These are phyloP conservation scores for Caenorhabditis latens DNA, from an alignment of 1,140 invertebrate species.

Conservation along the genomic window DNA sequence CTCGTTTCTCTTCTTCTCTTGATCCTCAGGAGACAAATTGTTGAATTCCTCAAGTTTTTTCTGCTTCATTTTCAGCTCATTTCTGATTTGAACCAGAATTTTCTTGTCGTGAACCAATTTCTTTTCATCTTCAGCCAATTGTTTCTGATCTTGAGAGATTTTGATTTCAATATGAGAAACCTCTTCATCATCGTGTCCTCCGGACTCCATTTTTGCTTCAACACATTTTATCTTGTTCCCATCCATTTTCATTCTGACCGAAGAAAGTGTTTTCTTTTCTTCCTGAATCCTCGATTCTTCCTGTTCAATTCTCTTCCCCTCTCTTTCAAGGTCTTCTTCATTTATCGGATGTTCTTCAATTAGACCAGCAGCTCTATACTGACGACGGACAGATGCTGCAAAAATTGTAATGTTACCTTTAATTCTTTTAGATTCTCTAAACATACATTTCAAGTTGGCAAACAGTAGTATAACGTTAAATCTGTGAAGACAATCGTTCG, in stretches of 20 bases:
- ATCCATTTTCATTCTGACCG: neutral
- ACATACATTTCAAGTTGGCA: constrained; percentile 57
- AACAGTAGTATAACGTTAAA: constrained; percentile 15
- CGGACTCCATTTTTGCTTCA: neutral
- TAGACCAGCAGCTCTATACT: neutral
- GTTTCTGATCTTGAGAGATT: neutral
- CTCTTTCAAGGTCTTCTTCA: neutral
- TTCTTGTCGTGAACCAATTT: neutral
- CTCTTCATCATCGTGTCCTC: neutral
- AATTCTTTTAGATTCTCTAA: neutral
- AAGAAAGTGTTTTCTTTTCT: neutral
- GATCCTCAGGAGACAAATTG: neutral
- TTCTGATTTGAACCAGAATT: neutral
- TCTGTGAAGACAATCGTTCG: constrained; percentile 41
- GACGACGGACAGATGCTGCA: constrained; percentile 36
- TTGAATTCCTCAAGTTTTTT: too few species aligned
- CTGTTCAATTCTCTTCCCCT: neutral
- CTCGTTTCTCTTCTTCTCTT: neutral
- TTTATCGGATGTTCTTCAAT: neutral
- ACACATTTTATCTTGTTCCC: neutral
- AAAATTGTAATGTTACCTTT: neutral
- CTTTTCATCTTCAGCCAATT: neutral
- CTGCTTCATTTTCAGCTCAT: neutral
- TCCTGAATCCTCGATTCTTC: neutral
- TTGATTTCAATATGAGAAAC: neutral